phyloP scores from a whole-genome alignment of 2,113 vertebrate genomes.

The Zosterops japonicus region DNA sequence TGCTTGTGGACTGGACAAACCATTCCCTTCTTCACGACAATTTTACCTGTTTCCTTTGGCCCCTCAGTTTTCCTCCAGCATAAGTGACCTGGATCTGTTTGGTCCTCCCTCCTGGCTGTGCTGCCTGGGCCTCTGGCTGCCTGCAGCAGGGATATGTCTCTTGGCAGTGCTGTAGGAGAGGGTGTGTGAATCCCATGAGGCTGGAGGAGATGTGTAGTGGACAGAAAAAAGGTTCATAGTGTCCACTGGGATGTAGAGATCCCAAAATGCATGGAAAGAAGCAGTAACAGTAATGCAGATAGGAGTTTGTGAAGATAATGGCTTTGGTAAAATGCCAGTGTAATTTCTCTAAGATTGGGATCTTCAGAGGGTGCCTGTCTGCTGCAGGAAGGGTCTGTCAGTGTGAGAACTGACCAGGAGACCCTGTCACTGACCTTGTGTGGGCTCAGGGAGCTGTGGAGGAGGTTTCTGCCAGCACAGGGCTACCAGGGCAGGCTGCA shows the following conservation, averaged over 20 bases:
- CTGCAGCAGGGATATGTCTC: background rate
- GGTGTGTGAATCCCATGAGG: fast-evolving
- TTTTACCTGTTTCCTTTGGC: background rate
- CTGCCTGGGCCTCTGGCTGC: background rate
- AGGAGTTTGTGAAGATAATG: background rate
- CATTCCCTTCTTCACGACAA: background rate
- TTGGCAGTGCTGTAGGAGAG: background rate
- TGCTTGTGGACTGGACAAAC: background rate
- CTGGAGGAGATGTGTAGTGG: background rate
- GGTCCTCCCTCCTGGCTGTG: background rate
- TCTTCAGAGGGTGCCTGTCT: background rate
- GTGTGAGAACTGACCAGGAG: background rate
- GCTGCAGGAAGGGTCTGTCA: background rate
- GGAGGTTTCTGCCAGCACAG: fast-evolving
- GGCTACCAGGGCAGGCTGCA: background rate
- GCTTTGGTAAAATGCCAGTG: background rate
- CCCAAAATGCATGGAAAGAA: background rate
- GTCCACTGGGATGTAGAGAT: background rate
- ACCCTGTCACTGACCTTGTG: fast-evolving
- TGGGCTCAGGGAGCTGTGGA: background rate
- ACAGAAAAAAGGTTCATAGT: background rate
- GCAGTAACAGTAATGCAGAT: fast-evolving
- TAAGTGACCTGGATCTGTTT: background rate
- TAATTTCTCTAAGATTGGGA: background rate
- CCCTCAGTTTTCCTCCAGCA: background rate